Conservation (phyloP, 2,113 vertebrate species). For the Ranitomeya variabilis region DNA sequence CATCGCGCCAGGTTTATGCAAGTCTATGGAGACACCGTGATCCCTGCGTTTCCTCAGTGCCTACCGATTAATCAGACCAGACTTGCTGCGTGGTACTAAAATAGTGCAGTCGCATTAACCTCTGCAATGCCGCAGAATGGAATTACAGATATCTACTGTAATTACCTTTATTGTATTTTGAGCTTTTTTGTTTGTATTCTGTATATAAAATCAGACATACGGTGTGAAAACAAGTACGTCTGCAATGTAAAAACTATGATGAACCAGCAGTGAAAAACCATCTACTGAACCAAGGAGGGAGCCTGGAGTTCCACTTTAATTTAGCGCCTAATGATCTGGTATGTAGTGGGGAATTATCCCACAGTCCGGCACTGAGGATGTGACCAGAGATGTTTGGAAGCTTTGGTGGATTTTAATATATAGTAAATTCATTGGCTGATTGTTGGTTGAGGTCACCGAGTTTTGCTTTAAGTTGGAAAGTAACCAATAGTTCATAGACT, state of each 20-base stretch:
- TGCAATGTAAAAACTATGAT: background rate
- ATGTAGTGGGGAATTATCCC: background rate
- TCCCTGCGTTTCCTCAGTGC: slow-evolving; percentile 53
- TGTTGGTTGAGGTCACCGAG: background rate
- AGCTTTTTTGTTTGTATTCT: too few species aligned
- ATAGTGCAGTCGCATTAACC: slow-evolving; percentile 39
- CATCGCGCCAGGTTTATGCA: slow-evolving; percentile 35
- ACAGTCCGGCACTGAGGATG: background rate
- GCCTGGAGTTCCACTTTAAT: background rate
- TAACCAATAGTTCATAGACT: background rate
- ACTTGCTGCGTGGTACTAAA: slow-evolving; percentile 34
- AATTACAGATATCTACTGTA: background rate
- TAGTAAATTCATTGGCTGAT: slow-evolving; percentile 1
- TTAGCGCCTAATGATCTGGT: background rate
- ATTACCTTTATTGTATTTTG: background rate
- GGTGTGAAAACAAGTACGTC: background rate
- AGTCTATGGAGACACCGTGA: slow-evolving; percentile 50
- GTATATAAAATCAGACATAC: too few species aligned
- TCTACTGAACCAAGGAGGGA: background rate
- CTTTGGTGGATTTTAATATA: background rate
- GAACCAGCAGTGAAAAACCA: background rate
- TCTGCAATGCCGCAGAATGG: background rate
- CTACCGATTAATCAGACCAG: slow-evolving; percentile 54
- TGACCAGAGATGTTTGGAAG: background rate
- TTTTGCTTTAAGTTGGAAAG: background rate